Conservation (phyloP, 2,888 invertebrate species). For the Macropis europaea region DNA sequence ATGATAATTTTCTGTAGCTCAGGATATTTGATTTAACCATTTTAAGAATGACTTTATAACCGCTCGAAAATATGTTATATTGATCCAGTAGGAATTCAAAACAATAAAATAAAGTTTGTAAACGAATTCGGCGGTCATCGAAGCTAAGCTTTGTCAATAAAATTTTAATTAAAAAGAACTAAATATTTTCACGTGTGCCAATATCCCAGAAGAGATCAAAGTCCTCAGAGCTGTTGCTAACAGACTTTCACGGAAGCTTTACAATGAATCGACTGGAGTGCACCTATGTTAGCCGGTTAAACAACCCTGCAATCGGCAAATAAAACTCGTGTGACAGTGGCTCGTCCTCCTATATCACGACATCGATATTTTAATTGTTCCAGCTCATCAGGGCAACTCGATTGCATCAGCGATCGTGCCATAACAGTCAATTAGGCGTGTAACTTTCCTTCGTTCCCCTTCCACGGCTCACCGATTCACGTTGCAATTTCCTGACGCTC, state of each 20-base stretch:
- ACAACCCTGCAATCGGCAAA: conserved; percentile 4
- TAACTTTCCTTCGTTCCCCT: conserved; percentile 27
- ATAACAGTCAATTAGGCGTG: conserved; percentile 38
- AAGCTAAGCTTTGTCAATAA: no score
- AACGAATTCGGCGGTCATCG: background rate
- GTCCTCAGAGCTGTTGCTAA: no score
- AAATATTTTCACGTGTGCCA: no score
- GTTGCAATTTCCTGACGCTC: conserved; percentile 8
- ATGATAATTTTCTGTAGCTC: no score
- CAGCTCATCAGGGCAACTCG: conserved; percentile 28
- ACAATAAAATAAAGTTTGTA: background rate
- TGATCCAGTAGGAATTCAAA: no score
- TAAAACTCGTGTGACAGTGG: conserved; percentile 26
- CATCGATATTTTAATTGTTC: conserved; percentile 45
- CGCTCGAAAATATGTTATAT: no score
- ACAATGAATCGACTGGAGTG: no score
- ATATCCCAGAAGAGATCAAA: no score
- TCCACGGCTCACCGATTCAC: conserved; percentile 7
- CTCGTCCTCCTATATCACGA: conserved; percentile 14
- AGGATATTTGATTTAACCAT: no score
- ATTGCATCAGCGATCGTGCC: conserved; percentile 29
- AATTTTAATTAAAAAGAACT: no score
- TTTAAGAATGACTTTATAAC: no score
- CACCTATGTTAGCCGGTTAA: conserved; percentile 30
- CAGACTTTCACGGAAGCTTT: no score